Percentiles rank a stretch among this genome's conserved stretches.
Evolutionary conservation across 2,113 vertebrate species (phyloP).

Genomic region (Rhea americana): DNA sequence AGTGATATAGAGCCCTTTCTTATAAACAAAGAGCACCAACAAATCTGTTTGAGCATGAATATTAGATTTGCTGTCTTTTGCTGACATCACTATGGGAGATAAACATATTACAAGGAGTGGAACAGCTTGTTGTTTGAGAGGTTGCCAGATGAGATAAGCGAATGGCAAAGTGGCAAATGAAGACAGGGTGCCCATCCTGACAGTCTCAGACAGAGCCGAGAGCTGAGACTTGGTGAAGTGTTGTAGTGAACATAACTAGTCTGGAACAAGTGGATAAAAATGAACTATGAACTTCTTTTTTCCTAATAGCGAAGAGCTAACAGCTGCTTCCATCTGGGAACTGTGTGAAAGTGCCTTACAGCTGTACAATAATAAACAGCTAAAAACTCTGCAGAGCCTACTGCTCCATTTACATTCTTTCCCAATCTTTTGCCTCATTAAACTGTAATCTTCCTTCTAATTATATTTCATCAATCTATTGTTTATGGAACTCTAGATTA

Average conservation of each 20-base stretch:
- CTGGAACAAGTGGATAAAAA: slow-evolving; percentile 76
- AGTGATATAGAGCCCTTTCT: slow-evolving; percentile 71
- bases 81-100: slow-evolving; percentile 76
- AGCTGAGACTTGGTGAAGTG: slow-evolving; percentile 51
- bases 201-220: neutral
- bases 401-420: slow-evolving; percentile 76
- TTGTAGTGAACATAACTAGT: slow-evolving; percentile 53
- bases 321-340: slow-evolving; percentile 81
- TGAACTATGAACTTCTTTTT: slow-evolving; percentile 65
- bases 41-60: slow-evolving; percentile 69
- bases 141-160: slow-evolving; percentile 76
- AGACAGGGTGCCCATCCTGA: slow-evolving; percentile 49
- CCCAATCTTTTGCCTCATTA: slow-evolving; percentile 80
- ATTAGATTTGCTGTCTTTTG: slow-evolving; percentile 79
- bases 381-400: slow-evolving; percentile 60
- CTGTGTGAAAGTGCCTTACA: slow-evolving; percentile 73
- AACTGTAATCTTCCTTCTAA: slow-evolving; percentile 77
- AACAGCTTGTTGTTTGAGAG: slow-evolving; percentile 73
- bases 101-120: slow-evolving; percentile 75
- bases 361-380: slow-evolving; percentile 84
- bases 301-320: slow-evolving; percentile 32
- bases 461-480: slow-evolving; percentile 85
- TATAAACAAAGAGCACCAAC: slow-evolving; percentile 74
- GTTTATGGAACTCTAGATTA: slow-evolving; percentile 81
- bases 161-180: slow-evolving; percentile 66